Conservation (phyloP, 2,797 vertebrate species). For the Okamejei kenojei region DNA sequence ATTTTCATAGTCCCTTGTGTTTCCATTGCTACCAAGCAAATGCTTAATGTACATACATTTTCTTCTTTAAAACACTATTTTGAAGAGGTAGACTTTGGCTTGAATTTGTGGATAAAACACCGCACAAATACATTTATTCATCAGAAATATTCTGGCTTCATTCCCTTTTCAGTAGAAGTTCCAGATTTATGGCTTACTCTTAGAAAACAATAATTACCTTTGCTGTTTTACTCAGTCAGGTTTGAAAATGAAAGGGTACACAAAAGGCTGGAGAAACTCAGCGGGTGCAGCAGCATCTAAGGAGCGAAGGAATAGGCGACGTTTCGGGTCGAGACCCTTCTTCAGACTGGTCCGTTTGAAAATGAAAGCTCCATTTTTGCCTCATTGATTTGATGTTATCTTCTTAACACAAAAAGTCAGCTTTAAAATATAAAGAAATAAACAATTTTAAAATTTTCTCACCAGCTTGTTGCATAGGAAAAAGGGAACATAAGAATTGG, state of each 20-base stretch:
- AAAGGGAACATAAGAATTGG: not conserved
- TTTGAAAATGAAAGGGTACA: not conserved
- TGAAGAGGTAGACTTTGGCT: not conserved
- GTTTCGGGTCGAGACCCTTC: too few species aligned
- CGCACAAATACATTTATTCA: not conserved
- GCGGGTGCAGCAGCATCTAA: too few species aligned
- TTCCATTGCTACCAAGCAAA: not conserved
- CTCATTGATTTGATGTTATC: not conserved
- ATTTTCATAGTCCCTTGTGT: not conserved
- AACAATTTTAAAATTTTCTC: not conserved
- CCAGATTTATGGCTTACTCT: not conserved
- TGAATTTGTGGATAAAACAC: not conserved
- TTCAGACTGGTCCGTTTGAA: too few species aligned
- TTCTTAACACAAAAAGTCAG: not conserved
- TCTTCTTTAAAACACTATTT: not conserved
- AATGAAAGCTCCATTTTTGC: not conserved
- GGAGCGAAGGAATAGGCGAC: too few species aligned
- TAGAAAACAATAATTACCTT: not conserved
- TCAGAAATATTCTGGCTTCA: not conserved
- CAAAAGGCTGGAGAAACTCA: too few species aligned
- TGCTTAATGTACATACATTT: not conserved
- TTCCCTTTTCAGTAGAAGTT: not conserved
- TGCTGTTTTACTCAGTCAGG: not conserved
- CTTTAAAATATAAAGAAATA: not conserved
- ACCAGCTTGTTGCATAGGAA: not conserved